phyloP scores from a whole-genome alignment of 2,797 vertebrate species.

The Pyrocephalus nanus region DNA sequence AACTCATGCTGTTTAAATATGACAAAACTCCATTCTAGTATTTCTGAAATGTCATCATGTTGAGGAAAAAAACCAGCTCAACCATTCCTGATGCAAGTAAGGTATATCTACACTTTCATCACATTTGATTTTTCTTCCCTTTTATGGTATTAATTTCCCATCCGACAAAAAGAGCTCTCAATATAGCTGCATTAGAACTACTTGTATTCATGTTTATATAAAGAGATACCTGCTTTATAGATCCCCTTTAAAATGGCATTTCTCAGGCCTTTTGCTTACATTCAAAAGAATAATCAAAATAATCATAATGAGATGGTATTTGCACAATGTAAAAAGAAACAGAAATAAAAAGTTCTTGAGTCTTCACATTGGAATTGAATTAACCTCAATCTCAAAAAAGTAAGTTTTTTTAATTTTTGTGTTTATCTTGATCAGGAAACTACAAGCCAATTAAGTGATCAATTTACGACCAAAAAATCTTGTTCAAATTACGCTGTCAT shows the following conservation, averaged over 20 bases:
- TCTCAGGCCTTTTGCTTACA: neutral
- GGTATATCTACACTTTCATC: neutral
- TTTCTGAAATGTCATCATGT: neutral
- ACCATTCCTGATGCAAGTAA: neutral
- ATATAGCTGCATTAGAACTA: neutral
- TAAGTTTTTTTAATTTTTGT: neutral
- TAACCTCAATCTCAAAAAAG: neutral
- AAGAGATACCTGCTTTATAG: neutral
- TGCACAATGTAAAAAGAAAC: neutral
- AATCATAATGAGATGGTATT: neutral
- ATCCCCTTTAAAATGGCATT: neutral
- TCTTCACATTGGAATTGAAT: neutral
- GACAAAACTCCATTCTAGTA: neutral
- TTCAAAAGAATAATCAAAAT: neutral
- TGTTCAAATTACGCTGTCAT: neutral
- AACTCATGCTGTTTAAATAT: neutral
- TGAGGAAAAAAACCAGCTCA: neutral
- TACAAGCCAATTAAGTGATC: rapidly evolving
- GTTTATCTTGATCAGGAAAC: neutral
- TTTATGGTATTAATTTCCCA: neutral
- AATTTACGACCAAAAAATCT: neutral
- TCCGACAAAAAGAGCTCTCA: neutral
- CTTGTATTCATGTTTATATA: neutral
- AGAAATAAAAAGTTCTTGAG: neutral
- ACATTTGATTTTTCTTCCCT: neutral